Evolutionary conservation across 2,888 invertebrate genomes (phyloP).

Genomic region (Vandiemenella viatica): DNA sequence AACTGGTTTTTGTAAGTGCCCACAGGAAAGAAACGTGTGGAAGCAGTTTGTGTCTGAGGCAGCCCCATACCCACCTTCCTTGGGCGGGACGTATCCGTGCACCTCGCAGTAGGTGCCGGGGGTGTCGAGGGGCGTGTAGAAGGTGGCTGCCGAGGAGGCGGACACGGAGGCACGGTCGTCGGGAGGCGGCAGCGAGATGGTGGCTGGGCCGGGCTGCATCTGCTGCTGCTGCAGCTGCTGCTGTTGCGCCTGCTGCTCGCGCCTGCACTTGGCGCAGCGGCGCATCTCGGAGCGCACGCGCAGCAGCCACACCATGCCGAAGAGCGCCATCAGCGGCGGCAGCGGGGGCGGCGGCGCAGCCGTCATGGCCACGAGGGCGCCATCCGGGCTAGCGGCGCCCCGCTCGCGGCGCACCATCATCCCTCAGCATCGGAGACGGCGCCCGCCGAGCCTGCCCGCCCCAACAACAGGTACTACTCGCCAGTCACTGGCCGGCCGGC

Average conservation of each 20-base stretch:
- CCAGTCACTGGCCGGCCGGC: too few species aligned
- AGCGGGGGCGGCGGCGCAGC: constrained; percentile 1
- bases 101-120: constrained; percentile 38
- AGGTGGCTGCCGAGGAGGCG: constrained; percentile 26
- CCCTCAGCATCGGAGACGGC: too few species aligned
- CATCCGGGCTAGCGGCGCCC: background rate
- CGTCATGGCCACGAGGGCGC: too few species aligned
- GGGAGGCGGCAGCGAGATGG: background rate
- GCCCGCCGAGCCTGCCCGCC: too few species aligned
- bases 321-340: constrained; percentile 55
- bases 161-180: constrained; percentile 12
- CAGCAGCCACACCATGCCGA: constrained; percentile 73
- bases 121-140: constrained; percentile 22
- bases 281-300: constrained; percentile 67
- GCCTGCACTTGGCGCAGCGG: constrained; percentile 54
- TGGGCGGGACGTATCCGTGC: constrained; percentile 38
- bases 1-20: too few species aligned
- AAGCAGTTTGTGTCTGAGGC: too few species aligned
- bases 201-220: constrained; percentile 3
- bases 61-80: too few species aligned
- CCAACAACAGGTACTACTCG: too few species aligned
- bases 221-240: constrained; percentile 23
- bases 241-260: constrained; percentile 31
- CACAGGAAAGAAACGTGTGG: too few species aligned
- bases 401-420: too few species aligned